A percentile compares a stretch with the other conserved stretches of the same genome.
These are phyloP conservation scores for Danaus plexippus DNA, from an alignment of 1,140 invertebrate species.

Conservation along the genomic window DNA sequence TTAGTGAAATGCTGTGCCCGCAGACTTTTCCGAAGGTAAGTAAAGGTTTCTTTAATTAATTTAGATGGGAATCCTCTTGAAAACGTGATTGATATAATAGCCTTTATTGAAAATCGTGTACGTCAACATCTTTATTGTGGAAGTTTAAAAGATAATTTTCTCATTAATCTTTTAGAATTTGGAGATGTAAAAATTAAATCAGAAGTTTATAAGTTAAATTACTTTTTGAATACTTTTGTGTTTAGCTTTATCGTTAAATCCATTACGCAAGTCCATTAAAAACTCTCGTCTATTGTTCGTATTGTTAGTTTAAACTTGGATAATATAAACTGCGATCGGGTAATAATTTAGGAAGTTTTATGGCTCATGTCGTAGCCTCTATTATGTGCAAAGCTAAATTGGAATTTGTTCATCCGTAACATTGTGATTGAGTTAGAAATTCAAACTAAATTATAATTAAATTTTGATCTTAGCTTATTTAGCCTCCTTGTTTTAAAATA, in stretches of 20 bases:
- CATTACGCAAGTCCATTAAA: slow-evolving; percentile 16
- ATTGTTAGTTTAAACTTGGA: slow-evolving; percentile 25
- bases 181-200: slow-evolving; percentile 8
- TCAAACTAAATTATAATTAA: not conserved
- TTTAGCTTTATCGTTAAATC: slow-evolving; percentile 10
- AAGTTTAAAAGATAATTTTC: slow-evolving; percentile 7
- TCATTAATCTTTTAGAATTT: not conserved
- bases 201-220: slow-evolving; percentile 15
- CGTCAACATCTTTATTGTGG: slow-evolving; percentile 7
- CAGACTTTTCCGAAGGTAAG: slow-evolving; percentile 51
- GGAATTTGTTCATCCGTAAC: slow-evolving; percentile 25
- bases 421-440: slow-evolving; percentile 24
- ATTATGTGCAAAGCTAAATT: slow-evolving; percentile 27
- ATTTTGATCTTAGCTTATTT: too few species aligned
- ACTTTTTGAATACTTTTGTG: slow-evolving; percentile 16
- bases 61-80: slow-evolving; percentile 48
- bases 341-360: slow-evolving; percentile 31
- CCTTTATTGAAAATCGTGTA: slow-evolving; percentile 20
- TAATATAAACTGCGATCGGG: slow-evolving; percentile 22
- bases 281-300: slow-evolving; percentile 11
- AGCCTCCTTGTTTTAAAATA: too few species aligned
- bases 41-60: slow-evolving; percentile 44
- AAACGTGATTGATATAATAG: slow-evolving; percentile 57
- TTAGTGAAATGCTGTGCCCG: slow-evolving; percentile 56
- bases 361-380: slow-evolving; percentile 21